A percentile compares a stretch with the other conserved stretches of the same genome.
These are phyloP conservation scores for Phaenicophaeus curvirostris DNA, from an alignment of 2,797 vertebrate species.

Conservation along the genomic window DNA sequence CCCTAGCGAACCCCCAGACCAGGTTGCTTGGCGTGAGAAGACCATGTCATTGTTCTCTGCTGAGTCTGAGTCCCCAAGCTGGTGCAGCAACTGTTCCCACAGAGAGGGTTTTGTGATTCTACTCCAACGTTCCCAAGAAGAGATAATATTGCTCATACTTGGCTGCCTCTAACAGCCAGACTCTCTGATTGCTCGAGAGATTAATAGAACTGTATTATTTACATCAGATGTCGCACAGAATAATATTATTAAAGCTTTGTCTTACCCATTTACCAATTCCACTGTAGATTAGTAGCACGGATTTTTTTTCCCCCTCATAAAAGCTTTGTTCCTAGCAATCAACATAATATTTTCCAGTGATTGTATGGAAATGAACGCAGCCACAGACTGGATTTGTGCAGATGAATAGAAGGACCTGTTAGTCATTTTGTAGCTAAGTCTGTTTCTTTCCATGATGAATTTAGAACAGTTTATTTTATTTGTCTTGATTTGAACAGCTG, in stretches of 20 bases:
- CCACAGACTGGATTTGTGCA: background rate
- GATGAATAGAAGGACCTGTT: conserved; percentile 10
- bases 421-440: conserved; percentile 54
- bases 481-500: conserved; percentile 15
- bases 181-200: conserved; percentile 70
- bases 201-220: conserved; percentile 71
- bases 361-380: conserved; percentile 57
- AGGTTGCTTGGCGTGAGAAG: fast-evolving
- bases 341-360: conserved; percentile 50
- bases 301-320: conserved; percentile 11
- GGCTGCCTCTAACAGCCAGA: conserved; percentile 54
- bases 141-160: conserved; percentile 59
- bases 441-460: background rate
- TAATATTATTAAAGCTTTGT: conserved; percentile 60
- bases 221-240: conserved; percentile 63
- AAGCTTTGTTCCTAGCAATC: conserved; percentile 66
- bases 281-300: conserved; percentile 58
- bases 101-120: background rate
- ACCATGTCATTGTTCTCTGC: fast-evolving
- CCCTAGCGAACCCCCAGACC: background rate
- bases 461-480: conserved; percentile 23
- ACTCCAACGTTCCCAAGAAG: conserved; percentile 30
- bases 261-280: conserved; percentile 67
- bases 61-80: background rate
- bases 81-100: background rate